Conservation (phyloP, 1,140 invertebrate genomes). For the Lethrus apterus region DNA sequence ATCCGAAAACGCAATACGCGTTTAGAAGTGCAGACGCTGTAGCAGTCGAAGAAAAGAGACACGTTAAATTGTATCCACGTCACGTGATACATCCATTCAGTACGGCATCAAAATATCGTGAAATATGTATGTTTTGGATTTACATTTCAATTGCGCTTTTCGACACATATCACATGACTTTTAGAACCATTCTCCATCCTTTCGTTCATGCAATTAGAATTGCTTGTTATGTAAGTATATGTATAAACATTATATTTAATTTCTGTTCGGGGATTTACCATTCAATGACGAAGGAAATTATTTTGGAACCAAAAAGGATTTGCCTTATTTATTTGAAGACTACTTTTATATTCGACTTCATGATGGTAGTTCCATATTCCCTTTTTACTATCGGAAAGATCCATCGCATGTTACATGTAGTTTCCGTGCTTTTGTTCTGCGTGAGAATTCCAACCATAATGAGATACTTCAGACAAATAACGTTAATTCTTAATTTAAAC, state of each 20-base stretch:
- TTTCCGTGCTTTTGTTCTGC: not conserved
- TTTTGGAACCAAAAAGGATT: not conserved
- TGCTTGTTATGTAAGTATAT: not conserved
- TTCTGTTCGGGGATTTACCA: conserved; percentile 1
- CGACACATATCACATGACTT: not conserved
- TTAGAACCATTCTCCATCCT: no score
- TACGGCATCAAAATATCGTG: not conserved
- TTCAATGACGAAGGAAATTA: not conserved
- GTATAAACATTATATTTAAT: not conserved
- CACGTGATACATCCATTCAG: conserved; percentile 5
- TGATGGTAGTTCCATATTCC: no score
- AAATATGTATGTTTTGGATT: conserved; percentile 4
- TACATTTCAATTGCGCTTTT: not conserved
- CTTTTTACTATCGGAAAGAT: not conserved
- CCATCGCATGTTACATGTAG: not conserved
- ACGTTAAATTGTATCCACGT: not conserved
- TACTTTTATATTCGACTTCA: not conserved
- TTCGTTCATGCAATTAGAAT: not conserved
- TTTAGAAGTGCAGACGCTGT: not conserved
- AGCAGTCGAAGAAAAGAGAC: not conserved
- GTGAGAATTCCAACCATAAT: not conserved
- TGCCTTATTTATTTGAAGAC: not conserved
- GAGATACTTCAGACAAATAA: not conserved
- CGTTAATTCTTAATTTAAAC: not conserved
- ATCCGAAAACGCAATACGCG: not conserved